phyloP scores from a whole-genome alignment of 2,888 invertebrate species.

The Cataglyphis altisquamis region DNA sequence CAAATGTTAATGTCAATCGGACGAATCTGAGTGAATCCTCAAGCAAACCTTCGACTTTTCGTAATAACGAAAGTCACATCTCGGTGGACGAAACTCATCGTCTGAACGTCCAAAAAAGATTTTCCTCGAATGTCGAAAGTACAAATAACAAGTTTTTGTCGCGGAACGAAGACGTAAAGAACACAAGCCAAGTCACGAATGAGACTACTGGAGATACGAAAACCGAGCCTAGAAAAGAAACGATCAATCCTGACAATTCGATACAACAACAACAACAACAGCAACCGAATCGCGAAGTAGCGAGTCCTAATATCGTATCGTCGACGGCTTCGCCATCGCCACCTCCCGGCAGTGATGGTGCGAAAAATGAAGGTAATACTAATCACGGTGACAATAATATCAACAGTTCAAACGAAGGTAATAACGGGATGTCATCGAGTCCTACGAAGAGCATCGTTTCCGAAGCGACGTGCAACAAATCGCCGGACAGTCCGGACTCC shows the following conservation, averaged over 20 bases:
- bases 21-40: conserved; percentile 23
- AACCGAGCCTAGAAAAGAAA: conserved; percentile 52
- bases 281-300: conserved; percentile 71
- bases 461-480: conserved; percentile 77
- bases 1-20: conserved; percentile 27
- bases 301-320: conserved; percentile 79
- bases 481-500: conserved; percentile 81
- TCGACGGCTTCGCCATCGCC: conserved; percentile 82
- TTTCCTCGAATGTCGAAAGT: conserved; percentile 53
- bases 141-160: conserved; percentile 57
- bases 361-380: conserved; percentile 23
- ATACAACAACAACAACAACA: conserved; percentile 31
- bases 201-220: conserved; percentile 42
- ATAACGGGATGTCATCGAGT: conserved; percentile 49
- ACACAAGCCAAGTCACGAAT: conserved; percentile 17
- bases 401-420: conserved; percentile 42
- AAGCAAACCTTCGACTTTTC: conserved; percentile 43
- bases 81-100: conserved; percentile 52
- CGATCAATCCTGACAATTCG: conserved; percentile 44
- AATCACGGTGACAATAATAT: conserved; percentile 22
- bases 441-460: conserved; percentile 44
- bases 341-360: conserved; percentile 68
- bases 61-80: conserved; percentile 55
- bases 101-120: conserved; percentile 63
- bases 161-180: conserved; percentile 27